Conservation (phyloP, 2,797 vertebrate genomes). For the Eulemur rubriventer region DNA sequence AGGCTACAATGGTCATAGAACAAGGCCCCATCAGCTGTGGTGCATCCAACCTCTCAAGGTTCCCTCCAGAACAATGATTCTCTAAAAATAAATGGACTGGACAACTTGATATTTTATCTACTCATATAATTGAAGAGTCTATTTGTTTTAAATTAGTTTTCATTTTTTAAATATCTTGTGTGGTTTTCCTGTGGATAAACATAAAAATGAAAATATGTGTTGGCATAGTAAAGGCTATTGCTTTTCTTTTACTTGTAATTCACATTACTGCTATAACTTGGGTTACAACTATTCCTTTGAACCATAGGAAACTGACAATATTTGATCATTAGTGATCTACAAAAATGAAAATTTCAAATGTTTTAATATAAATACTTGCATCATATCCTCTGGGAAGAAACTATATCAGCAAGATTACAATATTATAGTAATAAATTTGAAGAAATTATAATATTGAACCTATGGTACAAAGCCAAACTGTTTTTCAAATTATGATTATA, state of each 20-base stretch:
- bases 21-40: neutral
- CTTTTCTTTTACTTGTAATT: neutral
- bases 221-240: neutral
- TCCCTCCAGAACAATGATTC: neutral
- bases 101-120: neutral
- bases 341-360: neutral
- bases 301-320: neutral
- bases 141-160: neutral
- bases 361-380: neutral
- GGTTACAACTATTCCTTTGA: neutral
- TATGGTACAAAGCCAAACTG: neutral
- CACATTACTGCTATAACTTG: neutral
- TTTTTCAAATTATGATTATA: neutral
- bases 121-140: neutral
- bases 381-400: neutral
- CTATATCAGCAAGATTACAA: neutral
- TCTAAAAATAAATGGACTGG: neutral
- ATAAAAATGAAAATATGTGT: neutral
- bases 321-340: neutral
- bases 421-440: neutral
- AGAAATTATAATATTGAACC: neutral
- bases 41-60: neutral
- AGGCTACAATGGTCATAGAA: neutral
- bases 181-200: neutral
- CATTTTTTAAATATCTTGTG: neutral